Percentiles rank a stretch among this genome's conserved stretches.
These are phyloP conservation scores for Nephila pilipes DNA, from an alignment of 1,140 invertebrate genomes.

Conservation along the genomic window DNA sequence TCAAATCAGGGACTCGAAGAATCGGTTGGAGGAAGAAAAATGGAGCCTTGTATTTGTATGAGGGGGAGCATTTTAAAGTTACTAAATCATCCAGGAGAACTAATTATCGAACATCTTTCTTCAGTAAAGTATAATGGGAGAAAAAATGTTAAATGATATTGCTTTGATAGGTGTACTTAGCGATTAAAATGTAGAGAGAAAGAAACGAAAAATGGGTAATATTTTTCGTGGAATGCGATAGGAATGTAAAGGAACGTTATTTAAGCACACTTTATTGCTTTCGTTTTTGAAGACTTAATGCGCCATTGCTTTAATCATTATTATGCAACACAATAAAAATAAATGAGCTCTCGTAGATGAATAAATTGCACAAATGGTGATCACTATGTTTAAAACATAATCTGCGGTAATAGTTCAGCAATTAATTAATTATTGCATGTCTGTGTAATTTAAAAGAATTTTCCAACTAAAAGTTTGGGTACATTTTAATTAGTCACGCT, in stretches of 20 bases:
- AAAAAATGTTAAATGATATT: background rate
- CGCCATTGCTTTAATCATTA: slow-evolving; percentile 3
- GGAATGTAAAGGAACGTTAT: background rate
- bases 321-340: background rate
- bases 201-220: background rate
- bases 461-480: too few relatives aligned
- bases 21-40: background rate
- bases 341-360: background rate
- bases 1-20: slow-evolving; percentile 1
- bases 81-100: slow-evolving; percentile 36
- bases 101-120: slow-evolving; percentile 20
- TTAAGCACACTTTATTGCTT: background rate
- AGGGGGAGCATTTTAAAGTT: slow-evolving; percentile 19
- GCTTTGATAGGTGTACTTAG: background rate
- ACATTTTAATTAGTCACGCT: too few relatives aligned
- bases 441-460: too few relatives aligned
- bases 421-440: too few relatives aligned
- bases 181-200: background rate
- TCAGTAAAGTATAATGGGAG: background rate
- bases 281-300: background rate
- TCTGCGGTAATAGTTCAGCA: too few relatives aligned
- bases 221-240: background rate
- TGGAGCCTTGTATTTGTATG: background rate
- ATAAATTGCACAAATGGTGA: background rate
- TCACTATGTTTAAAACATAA: too few relatives aligned